These are phyloP conservation scores for Alca torda DNA, from an alignment of 2,797 vertebrate genomes.

Conservation along the genomic window DNA sequence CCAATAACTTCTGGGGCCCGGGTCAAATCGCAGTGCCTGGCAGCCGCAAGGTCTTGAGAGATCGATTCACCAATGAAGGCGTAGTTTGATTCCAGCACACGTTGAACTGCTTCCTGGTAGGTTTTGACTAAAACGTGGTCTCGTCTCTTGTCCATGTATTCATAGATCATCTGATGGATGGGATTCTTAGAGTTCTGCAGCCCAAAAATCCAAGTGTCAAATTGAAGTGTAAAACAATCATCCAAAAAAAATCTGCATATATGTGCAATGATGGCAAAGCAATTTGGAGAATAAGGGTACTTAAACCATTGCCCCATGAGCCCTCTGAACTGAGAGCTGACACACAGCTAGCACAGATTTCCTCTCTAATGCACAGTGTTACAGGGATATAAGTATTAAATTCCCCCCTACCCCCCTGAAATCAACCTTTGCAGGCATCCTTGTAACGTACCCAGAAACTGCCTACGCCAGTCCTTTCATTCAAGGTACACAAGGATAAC, in stretches of 20 bases:
- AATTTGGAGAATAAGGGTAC: not conserved
- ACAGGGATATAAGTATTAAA: not conserved
- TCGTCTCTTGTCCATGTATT: constrained; percentile 86
- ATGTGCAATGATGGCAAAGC: not conserved
- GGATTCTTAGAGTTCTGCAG: constrained; percentile 83
- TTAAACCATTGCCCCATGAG: not conserved
- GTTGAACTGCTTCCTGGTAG: constrained; percentile 81
- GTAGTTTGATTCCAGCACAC: constrained; percentile 80
- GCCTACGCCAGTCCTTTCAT: accelerated
- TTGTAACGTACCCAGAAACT: not conserved
- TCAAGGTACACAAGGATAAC: not conserved
- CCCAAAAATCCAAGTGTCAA: not conserved
- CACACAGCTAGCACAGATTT: too few species aligned
- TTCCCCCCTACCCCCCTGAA: not conserved
- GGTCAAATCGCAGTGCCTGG: constrained; percentile 81
- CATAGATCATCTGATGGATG: constrained; percentile 79
- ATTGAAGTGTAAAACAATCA: not conserved
- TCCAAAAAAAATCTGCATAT: not conserved
- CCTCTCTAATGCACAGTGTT: not conserved
- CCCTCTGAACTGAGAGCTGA: not conserved
- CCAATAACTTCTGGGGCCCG: constrained; percentile 79
- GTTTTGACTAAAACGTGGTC: constrained; percentile 72
- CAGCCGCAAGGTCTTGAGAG: constrained; percentile 82
- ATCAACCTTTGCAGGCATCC: not conserved
- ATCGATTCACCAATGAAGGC: constrained; percentile 89